These are phyloP conservation scores for Drosophila lacicola DNA, from an alignment of 2,888 invertebrate species.

Conservation along the genomic window DNA sequence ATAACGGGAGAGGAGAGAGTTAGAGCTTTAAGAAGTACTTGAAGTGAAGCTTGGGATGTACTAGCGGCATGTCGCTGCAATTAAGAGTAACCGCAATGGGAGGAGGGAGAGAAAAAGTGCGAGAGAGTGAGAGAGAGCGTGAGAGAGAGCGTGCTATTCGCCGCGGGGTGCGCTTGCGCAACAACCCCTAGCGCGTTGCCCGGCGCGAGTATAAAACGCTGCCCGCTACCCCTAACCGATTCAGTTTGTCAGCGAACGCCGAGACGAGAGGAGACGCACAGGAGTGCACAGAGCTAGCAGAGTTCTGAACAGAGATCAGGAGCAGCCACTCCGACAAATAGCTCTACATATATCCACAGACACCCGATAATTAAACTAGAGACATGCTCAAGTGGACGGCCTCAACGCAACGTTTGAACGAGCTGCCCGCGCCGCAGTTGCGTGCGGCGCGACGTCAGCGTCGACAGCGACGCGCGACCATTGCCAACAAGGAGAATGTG, in stretches of 20 bases:
- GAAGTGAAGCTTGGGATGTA: too few relatives aligned
- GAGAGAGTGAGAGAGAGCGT: conserved; percentile 9
- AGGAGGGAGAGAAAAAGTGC: background rate
- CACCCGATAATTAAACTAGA: background rate
- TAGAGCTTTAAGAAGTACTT: too few relatives aligned
- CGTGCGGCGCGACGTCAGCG: conserved; percentile 57
- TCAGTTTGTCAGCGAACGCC: conserved; percentile 83
- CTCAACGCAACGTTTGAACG: conserved; percentile 76
- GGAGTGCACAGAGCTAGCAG: conserved; percentile 7
- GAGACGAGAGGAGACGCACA: conserved; percentile 44
- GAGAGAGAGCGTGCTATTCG: conserved; percentile 17
- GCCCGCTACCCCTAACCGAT: conserved; percentile 48
- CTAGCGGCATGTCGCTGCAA: too few relatives aligned
- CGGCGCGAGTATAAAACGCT: conserved; percentile 60
- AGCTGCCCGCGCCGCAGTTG: conserved; percentile 34
- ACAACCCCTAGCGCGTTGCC: conserved; percentile 60
- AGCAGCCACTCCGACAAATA: conserved; percentile 24
- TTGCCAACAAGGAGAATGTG: conserved; percentile 82
- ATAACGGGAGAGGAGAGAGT: too few relatives aligned
- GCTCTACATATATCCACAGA: conserved; percentile 8
- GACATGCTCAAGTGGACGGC: conserved; percentile 84
- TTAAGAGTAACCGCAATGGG: too few relatives aligned
- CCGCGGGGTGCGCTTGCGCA: conserved; percentile 68
- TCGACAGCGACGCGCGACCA: conserved; percentile 77
- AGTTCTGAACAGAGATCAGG: conserved; percentile 26